Conservation (phyloP, 2,888 invertebrate genomes). For the Erebia ligea region DNA sequence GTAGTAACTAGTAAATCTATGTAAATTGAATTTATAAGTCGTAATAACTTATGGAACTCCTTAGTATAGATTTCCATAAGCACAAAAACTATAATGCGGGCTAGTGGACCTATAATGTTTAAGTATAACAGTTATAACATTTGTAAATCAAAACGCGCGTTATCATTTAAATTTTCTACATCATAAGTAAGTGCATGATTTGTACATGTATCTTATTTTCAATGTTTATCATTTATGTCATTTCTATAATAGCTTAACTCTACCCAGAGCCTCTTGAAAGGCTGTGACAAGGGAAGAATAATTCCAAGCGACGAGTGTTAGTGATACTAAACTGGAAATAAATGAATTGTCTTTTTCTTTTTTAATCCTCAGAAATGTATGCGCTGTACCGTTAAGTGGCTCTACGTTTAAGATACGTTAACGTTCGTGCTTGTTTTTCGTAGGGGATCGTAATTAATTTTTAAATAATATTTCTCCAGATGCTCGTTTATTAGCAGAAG, state of each 20-base stretch:
- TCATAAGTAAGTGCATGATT: not conserved
- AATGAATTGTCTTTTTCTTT: constrained; percentile 51
- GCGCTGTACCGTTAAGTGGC: constrained; percentile 38
- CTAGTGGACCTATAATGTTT: too few relatives aligned
- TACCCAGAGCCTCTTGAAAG: constrained; percentile 40
- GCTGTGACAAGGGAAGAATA: constrained; percentile 52
- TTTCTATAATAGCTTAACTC: constrained; percentile 34
- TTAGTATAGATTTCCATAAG: too few relatives aligned
- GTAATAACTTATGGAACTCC: too few relatives aligned
- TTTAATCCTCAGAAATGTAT: constrained; percentile 46
- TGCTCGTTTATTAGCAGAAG: not conserved
- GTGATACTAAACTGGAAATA: constrained; percentile 55
- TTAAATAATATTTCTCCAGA: not conserved
- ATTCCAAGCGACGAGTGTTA: constrained; percentile 58
- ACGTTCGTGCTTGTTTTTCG: constrained; percentile 4
- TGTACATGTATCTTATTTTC: not conserved
- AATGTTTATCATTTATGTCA: constrained; percentile 11
- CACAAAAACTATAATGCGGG: too few relatives aligned
- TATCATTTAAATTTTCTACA: too few relatives aligned
- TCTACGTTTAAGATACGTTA: constrained; percentile 16
- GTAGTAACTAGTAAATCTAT: too few relatives aligned
- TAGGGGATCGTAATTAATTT: constrained; percentile 5
- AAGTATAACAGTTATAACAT: too few relatives aligned
- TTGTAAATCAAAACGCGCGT: too few relatives aligned
- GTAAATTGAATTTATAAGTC: too few relatives aligned